Evolutionary conservation across 2,113 vertebrate genomes (phyloP).

Genomic region (Lepus europaeus): DNA sequence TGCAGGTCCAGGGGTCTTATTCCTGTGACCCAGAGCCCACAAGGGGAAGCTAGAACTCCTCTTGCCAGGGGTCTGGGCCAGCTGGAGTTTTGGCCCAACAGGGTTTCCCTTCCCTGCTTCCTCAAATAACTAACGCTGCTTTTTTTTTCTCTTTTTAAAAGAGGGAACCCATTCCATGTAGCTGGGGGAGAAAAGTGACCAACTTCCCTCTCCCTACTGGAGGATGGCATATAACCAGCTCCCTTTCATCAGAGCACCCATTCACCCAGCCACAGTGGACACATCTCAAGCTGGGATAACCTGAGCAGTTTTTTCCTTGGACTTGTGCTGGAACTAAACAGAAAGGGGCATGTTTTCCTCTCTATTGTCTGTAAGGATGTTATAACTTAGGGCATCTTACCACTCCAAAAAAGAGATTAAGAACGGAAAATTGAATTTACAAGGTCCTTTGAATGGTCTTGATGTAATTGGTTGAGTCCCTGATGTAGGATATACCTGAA

Average conservation of each 20-base stretch:
- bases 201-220: not conserved
- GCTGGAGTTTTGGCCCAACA: not conserved
- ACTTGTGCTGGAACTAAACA: not conserved
- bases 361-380: not conserved
- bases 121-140: not conserved
- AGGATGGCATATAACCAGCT: not conserved
- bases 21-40: not conserved
- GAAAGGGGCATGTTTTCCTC: not conserved
- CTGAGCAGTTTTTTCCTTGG: not conserved
- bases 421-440: slow-evolving; percentile 25
- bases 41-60: not conserved
- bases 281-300: not conserved
- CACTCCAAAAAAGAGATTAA: not conserved
- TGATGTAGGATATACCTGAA: not conserved
- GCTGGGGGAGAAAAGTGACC: not conserved
- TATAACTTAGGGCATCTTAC: not conserved
- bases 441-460: not conserved
- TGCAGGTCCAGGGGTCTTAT: not conserved
- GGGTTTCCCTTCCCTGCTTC: not conserved
- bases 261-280: not conserved
- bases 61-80: not conserved
- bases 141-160: not conserved
- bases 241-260: not conserved
- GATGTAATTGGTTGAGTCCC: not conserved
- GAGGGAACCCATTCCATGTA: not conserved